Evolutionary conservation across 2,113 vertebrate genomes (phyloP).

Genomic region (Nanorana parkeri): DNA sequence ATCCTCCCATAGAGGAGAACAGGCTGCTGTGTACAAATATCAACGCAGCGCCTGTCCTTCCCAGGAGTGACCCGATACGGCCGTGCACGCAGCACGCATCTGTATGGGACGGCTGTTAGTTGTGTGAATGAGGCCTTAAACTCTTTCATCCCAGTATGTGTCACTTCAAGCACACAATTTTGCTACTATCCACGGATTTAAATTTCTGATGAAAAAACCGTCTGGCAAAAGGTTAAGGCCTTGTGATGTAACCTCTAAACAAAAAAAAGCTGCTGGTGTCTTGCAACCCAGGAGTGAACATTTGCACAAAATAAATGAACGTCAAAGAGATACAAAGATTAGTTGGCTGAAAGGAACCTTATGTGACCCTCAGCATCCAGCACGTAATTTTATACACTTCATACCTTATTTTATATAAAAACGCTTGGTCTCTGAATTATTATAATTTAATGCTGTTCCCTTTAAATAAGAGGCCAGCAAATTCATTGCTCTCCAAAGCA

Average conservation of each 20-base stretch:
- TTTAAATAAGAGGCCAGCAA: constrained; percentile 2
- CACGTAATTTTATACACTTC: not conserved
- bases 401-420: constrained; percentile 5
- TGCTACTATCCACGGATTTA: no score
- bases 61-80: no score
- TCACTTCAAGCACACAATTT: no score
- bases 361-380: not conserved
- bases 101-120: no score
- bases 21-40: no score
- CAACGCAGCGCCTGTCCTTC: no score
- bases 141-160: no score
- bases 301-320: not conserved
- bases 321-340: not conserved
- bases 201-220: constrained; percentile 1
- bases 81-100: no score
- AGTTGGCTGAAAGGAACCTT: constrained; percentile 4
- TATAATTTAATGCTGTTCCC: not conserved
- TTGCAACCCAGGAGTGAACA: not conserved
- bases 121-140: no score
- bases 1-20: no score
- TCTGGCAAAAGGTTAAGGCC: not conserved
- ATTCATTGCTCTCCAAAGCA: constrained; percentile 10
- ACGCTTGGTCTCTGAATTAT: not conserved
- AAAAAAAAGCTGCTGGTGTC: not conserved
- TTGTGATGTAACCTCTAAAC: not conserved